Evolutionary conservation across 92 coral and sea anemone species (phyloP).

Genomic region (Desmophyllum pertusum): DNA sequence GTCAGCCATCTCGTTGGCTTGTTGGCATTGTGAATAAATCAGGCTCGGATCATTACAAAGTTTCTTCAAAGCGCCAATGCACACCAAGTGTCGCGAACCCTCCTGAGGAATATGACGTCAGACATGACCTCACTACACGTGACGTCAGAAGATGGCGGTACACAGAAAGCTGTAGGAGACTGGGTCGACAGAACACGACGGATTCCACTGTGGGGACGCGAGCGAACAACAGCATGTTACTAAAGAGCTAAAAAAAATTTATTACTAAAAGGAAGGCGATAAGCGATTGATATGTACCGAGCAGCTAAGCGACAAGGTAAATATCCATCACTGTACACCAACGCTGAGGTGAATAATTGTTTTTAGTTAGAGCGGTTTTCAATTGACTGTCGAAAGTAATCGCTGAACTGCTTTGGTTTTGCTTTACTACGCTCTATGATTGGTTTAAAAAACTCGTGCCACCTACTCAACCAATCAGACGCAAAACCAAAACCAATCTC

Average conservation of each 20-base stretch:
- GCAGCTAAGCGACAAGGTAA: not conserved
- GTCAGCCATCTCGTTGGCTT: constrained; percentile 46
- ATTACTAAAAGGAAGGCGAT: not conserved
- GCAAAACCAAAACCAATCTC: too few relatives aligned
- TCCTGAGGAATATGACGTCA: constrained; percentile 48
- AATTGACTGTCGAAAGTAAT: too few relatives aligned
- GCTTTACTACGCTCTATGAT: too few relatives aligned
- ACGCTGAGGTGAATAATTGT: too few relatives aligned
- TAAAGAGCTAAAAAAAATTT: not conserved
- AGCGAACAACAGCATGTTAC: not conserved
- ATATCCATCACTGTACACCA: too few relatives aligned
- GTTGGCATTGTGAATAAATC: constrained; percentile 50
- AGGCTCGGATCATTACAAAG: constrained; percentile 91
- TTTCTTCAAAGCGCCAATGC: constrained; percentile 93
- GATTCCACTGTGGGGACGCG: constrained; percentile 65
- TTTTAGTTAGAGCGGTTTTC: too few relatives aligned
- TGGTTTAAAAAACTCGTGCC: too few relatives aligned
- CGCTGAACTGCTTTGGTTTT: too few relatives aligned
- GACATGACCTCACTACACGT: constrained; percentile 80
- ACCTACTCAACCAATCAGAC: too few relatives aligned
- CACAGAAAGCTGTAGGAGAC: constrained; percentile 75
- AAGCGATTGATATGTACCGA: too few relatives aligned
- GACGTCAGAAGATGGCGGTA: constrained; percentile 88
- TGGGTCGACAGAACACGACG: constrained; percentile 92
- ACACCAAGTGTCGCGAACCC: constrained; percentile 88